Evolutionary conservation across 2,797 vertebrate species (phyloP), one percentile per base, ranked within the genome.

Genomic region (Pogonophryne albipinna): DNA sequence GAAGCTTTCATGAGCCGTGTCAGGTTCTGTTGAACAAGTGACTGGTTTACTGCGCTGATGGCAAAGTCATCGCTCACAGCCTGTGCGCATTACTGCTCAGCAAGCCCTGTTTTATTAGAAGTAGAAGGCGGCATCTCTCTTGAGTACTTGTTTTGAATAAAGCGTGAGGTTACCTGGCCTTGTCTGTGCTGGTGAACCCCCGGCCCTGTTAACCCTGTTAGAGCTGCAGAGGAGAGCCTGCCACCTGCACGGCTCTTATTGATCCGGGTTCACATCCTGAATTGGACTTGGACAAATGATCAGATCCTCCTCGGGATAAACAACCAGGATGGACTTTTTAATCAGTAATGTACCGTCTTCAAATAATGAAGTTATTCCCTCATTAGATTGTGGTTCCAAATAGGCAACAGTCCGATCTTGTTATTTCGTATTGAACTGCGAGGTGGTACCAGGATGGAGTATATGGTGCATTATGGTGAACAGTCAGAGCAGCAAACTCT

Each of bases 21-120:
- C 85, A 90, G 87, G 89, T 92, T 91, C 77, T 92, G 88, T 91
- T 87, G 93, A 93, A 92, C 89, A 91, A 93, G 92, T 88, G 91
- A 81, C 89, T 82, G 90, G 76, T 93, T 92, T 91, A 87, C 90
- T 88, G 90, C 86, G 66, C 76, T 74, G 83, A 82, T 38, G 81
- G 90, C 72, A 44, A 84, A 86, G 77, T 79, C 80, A 59, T 90
- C 84, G 82, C 82, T 86, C 75, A 52, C 83, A 83, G 83, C 66
- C 83, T 79, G 83, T 89, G 81, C 64, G 83, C 80, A 62, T 73
- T 70, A 51, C 80, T 44, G 45, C 76, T 67, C 66, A 63, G 55
- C 55, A 42, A 16, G 6, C 58, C 67, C 45, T 17, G 53, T 63
- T 86, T 89, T 87, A 85, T 86, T 79, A 80, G 78, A 66, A 66